These are phyloP conservation scores for honey bee (Apis mellifera) DNA, from an alignment of 1,140 invertebrate genomes.

Conservation along the genomic window DNA sequence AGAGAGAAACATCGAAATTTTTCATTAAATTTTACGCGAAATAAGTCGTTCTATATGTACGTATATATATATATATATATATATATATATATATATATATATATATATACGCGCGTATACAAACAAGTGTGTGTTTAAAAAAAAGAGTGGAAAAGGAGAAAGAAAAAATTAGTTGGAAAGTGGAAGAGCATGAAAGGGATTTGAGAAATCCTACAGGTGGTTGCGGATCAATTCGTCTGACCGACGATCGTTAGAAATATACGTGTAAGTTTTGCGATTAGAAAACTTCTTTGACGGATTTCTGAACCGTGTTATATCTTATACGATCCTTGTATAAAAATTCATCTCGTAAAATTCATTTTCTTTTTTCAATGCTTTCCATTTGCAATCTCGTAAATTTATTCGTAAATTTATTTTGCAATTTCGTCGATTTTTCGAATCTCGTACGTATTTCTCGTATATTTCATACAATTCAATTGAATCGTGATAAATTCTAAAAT, in stretches of 20 bases:
- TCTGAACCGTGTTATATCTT: neutral
- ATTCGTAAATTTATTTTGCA: too few relatives aligned
- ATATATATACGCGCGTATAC: too few relatives aligned
- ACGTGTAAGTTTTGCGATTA: slow-evolving; percentile 13
- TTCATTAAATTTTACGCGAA: too few relatives aligned
- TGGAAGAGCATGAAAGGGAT: neutral
- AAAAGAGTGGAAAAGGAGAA: neutral
- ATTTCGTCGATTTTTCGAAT: too few relatives aligned
- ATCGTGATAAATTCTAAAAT: too few relatives aligned
- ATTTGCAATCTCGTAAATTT: too few relatives aligned
- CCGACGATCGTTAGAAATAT: slow-evolving; percentile 7
- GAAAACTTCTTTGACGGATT: neutral
- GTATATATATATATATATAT: too few relatives aligned
- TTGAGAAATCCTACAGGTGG: slow-evolving; percentile 55
- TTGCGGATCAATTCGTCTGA: slow-evolving; percentile 35
- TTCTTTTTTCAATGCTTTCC: neutral
- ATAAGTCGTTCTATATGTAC: too few relatives aligned
- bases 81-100: too few relatives aligned
- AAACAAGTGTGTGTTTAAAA: neutral
- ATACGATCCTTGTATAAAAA: neutral
- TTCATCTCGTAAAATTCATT: neutral
- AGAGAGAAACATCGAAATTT: too few relatives aligned
- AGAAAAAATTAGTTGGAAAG: slow-evolving; percentile 5
- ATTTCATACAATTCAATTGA: too few relatives aligned
- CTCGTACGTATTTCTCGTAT: too few relatives aligned